Base-by-base conservation (phyloP, 2,888 invertebrate genomes). In the Seira musarum region DNA sequence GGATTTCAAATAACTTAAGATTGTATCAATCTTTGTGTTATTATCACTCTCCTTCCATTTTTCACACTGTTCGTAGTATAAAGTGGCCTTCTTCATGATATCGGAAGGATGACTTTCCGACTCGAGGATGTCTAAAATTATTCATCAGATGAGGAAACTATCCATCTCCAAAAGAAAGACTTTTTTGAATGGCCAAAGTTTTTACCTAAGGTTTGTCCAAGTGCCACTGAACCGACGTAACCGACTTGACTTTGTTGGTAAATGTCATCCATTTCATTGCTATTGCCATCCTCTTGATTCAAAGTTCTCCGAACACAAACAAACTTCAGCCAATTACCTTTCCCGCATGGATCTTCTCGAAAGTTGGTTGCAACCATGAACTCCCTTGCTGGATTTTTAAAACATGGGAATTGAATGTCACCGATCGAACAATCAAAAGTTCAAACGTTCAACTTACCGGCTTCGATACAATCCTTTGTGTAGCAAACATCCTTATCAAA, bases 211-310 rank as follows among this genome's bases (percentile, higher is more conserved):
- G 73, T 74, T 80, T 80, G 80, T 19, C 80, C 80, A n/a, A 74
- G 19, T 1, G 80, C 80, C 17, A 80, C 80, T 2, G 69, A 72
- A 0, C 80, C 80, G 0, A 80, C 10, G 17, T 69, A 80, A 1
- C 80, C 80, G 5, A 80, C 80, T 53, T 80, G 80, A 46, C 80
- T 53, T 65, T 80, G 80, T 25, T 80, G 80, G 35, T 80, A 17
- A 64, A 74, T 74, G 64, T 80, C 80, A 46, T 64, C 63, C 8
- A 80, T 15, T 5, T 80, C 80, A 49, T 73, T 67, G 15, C 65
- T 64, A 6, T 15, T 30, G 0, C 57, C 66, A 19, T 53, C 57
- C 0, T 8, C 6, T n/a, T n/a, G n/a, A 1, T 67, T 25, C 46
- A 69, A 21, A 1, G 80, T 80, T 24, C 80, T 35, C 25, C 80